Base-by-base conservation (phyloP, 2,113 vertebrate genomes). In the Machaerirhynchus nigripectus region DNA sequence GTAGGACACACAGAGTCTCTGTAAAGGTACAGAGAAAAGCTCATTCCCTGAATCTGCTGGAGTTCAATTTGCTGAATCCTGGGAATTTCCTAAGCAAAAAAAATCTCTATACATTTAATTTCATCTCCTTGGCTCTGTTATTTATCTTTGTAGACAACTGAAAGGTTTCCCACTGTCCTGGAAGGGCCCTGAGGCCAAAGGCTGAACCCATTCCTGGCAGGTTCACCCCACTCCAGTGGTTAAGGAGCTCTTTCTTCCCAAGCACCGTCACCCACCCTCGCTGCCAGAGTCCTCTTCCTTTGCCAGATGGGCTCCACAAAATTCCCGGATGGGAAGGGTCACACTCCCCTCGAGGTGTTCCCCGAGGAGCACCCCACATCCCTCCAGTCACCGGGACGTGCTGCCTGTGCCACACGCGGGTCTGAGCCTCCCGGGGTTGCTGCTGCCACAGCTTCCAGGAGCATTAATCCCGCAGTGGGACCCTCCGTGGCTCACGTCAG, bases 311-410 rank as follows among this genome's bases (percentile, higher is more conserved):
- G 24, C 28, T 70, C 13, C 52, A 52, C 17, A 47, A 35, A 56
- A 75, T 27, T 27, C 15, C 69, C 0, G n/a, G n/a, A n/a, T n/a
- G n/a, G n/a, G n/a, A n/a, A n/a, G 63, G 28, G 13, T 74, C 74
- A 42, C 30, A 35, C 2, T 28, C 15, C 6, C 8, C 19, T 17
- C 0, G 16, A 68, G 68, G 27, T 10, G 28, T 7, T 47, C 47
- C 69, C 44, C 7, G 20, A 84, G 59, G 68, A 57, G 10, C 39
- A 17, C 4, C 42, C 64, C 60, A 60, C 64, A 63, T 35, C 35
- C 47, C 50, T 21, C 15, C n/a, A 39, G 20, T 7, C n/a, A 11
- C 2, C 2, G 37, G 12, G 9, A 73, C 0, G 4, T 30, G 22
- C 28, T 63, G 63, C 67, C 53, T 22, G 46, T 24, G n/a, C 30